Evolutionary conservation across 2,113 vertebrate species (phyloP), one percentile per base, ranked within the genome.

Genomic region (Mugil cephalus): DNA sequence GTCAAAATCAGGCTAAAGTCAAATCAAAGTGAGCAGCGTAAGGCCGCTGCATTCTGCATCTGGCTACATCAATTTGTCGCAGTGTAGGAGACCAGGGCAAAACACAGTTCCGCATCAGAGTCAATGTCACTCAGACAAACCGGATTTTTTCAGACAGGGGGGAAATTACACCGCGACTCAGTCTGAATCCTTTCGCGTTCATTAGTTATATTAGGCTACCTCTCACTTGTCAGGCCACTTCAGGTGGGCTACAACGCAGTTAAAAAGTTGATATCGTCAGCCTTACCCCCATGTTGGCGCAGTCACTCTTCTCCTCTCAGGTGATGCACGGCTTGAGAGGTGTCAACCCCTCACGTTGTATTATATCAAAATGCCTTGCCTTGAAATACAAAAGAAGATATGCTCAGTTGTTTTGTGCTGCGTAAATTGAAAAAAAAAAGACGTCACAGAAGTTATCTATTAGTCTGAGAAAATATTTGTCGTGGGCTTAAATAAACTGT

Each of bases 201-300:
- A 4, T 21, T 19, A 39, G 1, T 17, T 9, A 12, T 21, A 3
- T 19, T 30, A 47, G 50, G 53, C 56, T 65, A 56, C 17, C 13
- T 15, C 58, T 80, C 45, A 50, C 68, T 77, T 69, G 19, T 53
- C 66, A 65, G 85, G 84, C 81, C 85, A 86, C 83, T 91, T 89
- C 85, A 78, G 62, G 17, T 38, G 54, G 53, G 65, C 36, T 80
- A 77, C 64, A 78, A 75, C 71, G 82, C 78, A 84, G 77, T 82
- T 48, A 66, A 51, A 82, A 88, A 89, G 84, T 82, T 83, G 73
- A 45, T 42, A 64, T 48, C 48, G 72, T 71, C 64, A 56, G 51
- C 74, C 94, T 95, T 94, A 95, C 94, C 94, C 94, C 94, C 94
- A 95, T 95, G 93, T 74, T 93, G 87, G 90, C 93, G 93, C 89